phyloP scores from a whole-genome alignment of 2,797 vertebrate genomes.

The Numenius phaeopus region DNA sequence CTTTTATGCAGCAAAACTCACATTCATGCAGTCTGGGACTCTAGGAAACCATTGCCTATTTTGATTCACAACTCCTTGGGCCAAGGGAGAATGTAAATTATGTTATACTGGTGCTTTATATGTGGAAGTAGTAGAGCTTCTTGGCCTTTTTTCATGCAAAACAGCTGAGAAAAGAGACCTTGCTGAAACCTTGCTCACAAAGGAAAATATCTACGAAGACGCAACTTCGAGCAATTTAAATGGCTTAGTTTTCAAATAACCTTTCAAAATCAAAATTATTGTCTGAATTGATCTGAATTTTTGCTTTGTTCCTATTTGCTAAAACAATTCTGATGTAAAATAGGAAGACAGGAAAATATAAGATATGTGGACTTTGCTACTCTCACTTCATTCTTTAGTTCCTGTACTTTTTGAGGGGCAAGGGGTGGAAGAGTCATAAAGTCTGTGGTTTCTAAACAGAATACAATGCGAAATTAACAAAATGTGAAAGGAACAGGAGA shows the following conservation, averaged over 20 bases:
- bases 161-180: background rate
- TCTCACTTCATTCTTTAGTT: background rate
- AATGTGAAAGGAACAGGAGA: background rate
- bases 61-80: background rate
- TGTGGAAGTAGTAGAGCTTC: background rate
- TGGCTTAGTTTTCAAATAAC: background rate
- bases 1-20: background rate
- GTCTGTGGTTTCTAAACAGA: background rate
- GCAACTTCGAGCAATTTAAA: background rate
- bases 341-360: background rate
- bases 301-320: background rate
- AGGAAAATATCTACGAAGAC: rapidly evolving
- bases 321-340: background rate
- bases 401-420: rapidly evolving
- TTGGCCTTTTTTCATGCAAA: background rate
- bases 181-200: background rate
- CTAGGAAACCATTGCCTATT: background rate
- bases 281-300: background rate
- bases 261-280: background rate
- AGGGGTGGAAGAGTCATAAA: background rate
- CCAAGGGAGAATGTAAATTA: background rate
- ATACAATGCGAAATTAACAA: background rate
- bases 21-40: background rate
- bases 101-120: background rate
- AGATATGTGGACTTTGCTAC: rapidly evolving